Evolutionary conservation across 2,888 invertebrate species (phyloP), one percentile per base, ranked within the genome.

Genomic region (Mesochorus sp.): DNA sequence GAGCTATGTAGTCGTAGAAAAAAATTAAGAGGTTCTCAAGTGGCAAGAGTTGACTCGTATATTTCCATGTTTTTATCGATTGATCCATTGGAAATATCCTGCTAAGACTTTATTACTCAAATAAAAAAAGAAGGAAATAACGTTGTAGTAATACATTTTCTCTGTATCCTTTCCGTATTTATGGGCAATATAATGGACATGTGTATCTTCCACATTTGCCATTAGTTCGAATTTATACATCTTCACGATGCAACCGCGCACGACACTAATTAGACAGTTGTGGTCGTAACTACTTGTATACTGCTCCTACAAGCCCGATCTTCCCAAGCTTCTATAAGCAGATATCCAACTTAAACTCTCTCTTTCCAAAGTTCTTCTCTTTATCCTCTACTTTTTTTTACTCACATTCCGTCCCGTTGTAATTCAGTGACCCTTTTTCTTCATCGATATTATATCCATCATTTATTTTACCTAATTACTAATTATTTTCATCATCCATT

Each of bases 211-310:
- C 14, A 31, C 31, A 59, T 70, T 64, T 34, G 37, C 70, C 26
- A 21, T 21, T 47, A 44, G 34, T 47, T 71, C 12, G 26, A 39
- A 51, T 51, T 3, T 24, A 12, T 28, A 21, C 3, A 17, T 61
- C 51, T 44, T 24, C 2, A 5, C 31, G 24, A 8, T 49, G 34
- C 14, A 24, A 57, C 42, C 37, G 10, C 28, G 39, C 39, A 47
- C 31, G 51, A 26, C 49, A 49, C 51, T 74, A 74, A 74, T 74
- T 64, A 59, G 64, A 39, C 57, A 57, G 24, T 47, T 28, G 42
- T 21, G 28, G 17, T 14, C 59, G 4, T 39, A 34, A 21, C 34
- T 55, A 47, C 37, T 37, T 34, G 10, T 21, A 31, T 21, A 62
- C 10, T 21, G 34, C 64, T 51, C 61, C 53, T 44, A 73, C 42